Evolutionary conservation across 2,113 vertebrate species (phyloP), one percentile per base, ranked within the genome.

Genomic region (Tetrax tetrax): DNA sequence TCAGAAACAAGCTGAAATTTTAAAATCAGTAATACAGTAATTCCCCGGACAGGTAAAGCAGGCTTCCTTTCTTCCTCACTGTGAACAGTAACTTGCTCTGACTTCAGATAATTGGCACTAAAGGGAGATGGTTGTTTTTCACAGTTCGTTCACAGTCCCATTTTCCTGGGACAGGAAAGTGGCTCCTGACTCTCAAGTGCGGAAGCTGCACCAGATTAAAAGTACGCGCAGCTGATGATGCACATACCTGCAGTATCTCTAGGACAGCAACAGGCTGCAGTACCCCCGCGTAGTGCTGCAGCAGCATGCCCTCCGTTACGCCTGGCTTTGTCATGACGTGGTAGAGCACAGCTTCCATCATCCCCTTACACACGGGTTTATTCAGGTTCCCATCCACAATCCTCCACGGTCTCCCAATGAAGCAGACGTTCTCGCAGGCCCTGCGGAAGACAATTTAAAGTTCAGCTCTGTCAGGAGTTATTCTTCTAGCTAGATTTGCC

Each of bases 331-430:
- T 98, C 99, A 99, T 99, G 97, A 99, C 77, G 95, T 99, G 99
- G 89, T 98, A 98, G 7, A 99, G 98, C 80, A 99, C 28, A 0
- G 98, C 98, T 83, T 99, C 99, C 98, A 99, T 96, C 98, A 99
- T 99, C 21, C 99, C 99, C 83, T 99, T 99, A 79, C 98, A 99
- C 97, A 99, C 99, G 0, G 98, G 98, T 23, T 96, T 96, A 94
- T 99, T 99, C 93, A 99, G 94, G 6, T 94, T 98, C 27, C 99
- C 98, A 2, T 99, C 99, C 83, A 99, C 99, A 7, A 99, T 97
- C 47, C 99, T 98, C 99, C 99, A 99, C 0, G 99, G 99, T 15
- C 99, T 98, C 94, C 99, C 98, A 4, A 99, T 37, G 95, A 99
- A 99, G 50, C 98, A 98, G 84, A 98, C 17, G 0, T 35, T 92